A percentile compares a stretch with the other conserved stretches of the same genome.
These are phyloP conservation scores for Eretmocerus hayati DNA, from an alignment of 2,888 invertebrate genomes.

Conservation along the genomic window DNA sequence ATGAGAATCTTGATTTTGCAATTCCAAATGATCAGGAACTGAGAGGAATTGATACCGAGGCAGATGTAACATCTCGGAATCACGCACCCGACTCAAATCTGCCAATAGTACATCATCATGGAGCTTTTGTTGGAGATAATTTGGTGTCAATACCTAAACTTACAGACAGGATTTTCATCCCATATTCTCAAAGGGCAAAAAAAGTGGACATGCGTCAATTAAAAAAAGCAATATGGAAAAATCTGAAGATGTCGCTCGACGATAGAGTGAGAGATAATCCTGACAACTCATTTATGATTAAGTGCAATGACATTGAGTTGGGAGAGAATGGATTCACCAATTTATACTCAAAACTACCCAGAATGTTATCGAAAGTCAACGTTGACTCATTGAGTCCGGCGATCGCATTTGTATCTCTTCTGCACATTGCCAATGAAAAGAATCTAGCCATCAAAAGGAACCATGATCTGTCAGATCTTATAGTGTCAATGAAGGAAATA, in stretches of 20 bases:
- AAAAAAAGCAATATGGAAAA: slow-evolving; percentile 68
- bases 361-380: slow-evolving; percentile 55
- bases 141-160: slow-evolving; percentile 63
- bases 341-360: slow-evolving; percentile 56
- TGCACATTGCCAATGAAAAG: slow-evolving; percentile 81
- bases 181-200: slow-evolving; percentile 77
- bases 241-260: slow-evolving; percentile 45
- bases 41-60: slow-evolving; percentile 35
- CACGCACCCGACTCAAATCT: slow-evolving; percentile 25
- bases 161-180: slow-evolving; percentile 63
- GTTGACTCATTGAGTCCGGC: slow-evolving; percentile 68
- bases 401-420: slow-evolving; percentile 70
- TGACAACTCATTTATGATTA: slow-evolving; percentile 23
- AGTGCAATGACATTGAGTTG: slow-evolving; percentile 21
- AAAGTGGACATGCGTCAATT: slow-evolving; percentile 79
- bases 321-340: slow-evolving; percentile 45
- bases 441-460: slow-evolving; percentile 45
- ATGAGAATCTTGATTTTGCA: slow-evolving; percentile 50
- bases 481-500: too few relatives aligned
- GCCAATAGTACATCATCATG: slow-evolving; percentile 24
- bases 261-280: slow-evolving; percentile 42
- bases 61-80: slow-evolving; percentile 37
- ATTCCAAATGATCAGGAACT: slow-evolving; percentile 42
- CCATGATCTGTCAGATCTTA: slow-evolving; percentile 30
- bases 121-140: slow-evolving; percentile 49